Evolutionary conservation across 1,140 invertebrate species (phyloP).

Genomic region (Drosophila tani): DNA sequence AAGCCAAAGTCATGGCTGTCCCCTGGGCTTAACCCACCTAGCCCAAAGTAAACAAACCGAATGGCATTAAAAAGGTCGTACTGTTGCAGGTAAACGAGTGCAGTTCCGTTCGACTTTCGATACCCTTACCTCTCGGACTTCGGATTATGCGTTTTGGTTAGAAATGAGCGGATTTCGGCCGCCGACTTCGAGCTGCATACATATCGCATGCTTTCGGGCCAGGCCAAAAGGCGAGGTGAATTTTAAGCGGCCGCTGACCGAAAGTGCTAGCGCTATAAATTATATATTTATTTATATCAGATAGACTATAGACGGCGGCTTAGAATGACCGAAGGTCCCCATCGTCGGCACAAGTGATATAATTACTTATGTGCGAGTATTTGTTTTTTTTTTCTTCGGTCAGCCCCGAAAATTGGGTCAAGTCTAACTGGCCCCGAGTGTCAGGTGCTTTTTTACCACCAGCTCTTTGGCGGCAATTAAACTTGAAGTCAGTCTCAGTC

Average conservation of each 20-base stretch:
- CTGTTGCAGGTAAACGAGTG: slow-evolving; percentile 21
- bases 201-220: slow-evolving; percentile 48
- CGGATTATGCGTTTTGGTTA: slow-evolving; percentile 54
- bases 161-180: slow-evolving; percentile 56
- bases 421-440: slow-evolving; percentile 61
- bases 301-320: slow-evolving; percentile 18
- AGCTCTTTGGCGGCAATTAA: slow-evolving; percentile 50
- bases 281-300: slow-evolving; percentile 11
- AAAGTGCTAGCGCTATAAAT: slow-evolving; percentile 15
- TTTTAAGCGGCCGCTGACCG: slow-evolving; percentile 52
- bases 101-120: slow-evolving; percentile 3
- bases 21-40: background rate
- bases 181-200: slow-evolving; percentile 43
- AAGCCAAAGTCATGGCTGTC: no score
- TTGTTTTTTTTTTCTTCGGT: slow-evolving; percentile 41
- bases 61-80: slow-evolving; percentile 1
- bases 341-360: slow-evolving; percentile 24
- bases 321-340: slow-evolving; percentile 49
- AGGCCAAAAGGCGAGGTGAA: slow-evolving; percentile 53
- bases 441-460: slow-evolving; percentile 28
- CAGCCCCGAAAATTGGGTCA: slow-evolving; percentile 63
- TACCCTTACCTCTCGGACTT: background rate
- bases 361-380: slow-evolving; percentile 36
- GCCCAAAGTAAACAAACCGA: background rate
- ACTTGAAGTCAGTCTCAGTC: slow-evolving; percentile 33